Base-by-base conservation (phyloP, 2,888 invertebrate genomes). In the Eupithecia abbreviata region DNA sequence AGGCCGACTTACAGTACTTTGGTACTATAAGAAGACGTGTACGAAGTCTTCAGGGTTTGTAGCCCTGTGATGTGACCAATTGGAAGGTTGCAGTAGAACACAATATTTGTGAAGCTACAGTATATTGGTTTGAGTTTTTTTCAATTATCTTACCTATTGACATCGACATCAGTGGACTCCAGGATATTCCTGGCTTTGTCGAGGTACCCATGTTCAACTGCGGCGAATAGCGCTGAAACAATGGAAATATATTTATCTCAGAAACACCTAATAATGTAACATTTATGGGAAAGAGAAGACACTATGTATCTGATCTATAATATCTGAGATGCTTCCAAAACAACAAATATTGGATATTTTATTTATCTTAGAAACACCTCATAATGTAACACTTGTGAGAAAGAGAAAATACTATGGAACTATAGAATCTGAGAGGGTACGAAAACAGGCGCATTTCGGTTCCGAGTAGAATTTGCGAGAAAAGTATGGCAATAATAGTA, bases 121-220 rank as follows among this genome's bases (percentile, higher is more conserved):
- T 15, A 4, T 15, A 49, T 49, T 7, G 9, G 7, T 66, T 42
- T 42, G 0, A 42, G 4, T 13, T 4, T 65, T 12, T 42, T 13
- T 41, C 30, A 45, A 45, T 15, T 15, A 51, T 5, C 15, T 82
- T 94, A 98, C 99, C 98, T 98, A 94, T 99, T 99, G 77, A 99
- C 97, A 91, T 99, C 98, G 74, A 99, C 97, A 88, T 98, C 98
- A 1, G 98, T 98, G 45, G 98, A 98, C 87, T 98, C 98, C 88
- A 99, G 95, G 87, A 99, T 98, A 74, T 98, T 97, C 85, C 97
- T 96, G 10, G 98, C 98, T 89, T 98, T 98, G 87, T 99, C 99
- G 86, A 98, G 93, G 91, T 99, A 98, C 73, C 98, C 98, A 93
- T 99, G 98, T 93, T 99, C 99, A 58, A 99, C 98, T 7, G 99